phyloP scores from a whole-genome alignment of 2,888 invertebrate species.

The Agriopis marginaria region DNA sequence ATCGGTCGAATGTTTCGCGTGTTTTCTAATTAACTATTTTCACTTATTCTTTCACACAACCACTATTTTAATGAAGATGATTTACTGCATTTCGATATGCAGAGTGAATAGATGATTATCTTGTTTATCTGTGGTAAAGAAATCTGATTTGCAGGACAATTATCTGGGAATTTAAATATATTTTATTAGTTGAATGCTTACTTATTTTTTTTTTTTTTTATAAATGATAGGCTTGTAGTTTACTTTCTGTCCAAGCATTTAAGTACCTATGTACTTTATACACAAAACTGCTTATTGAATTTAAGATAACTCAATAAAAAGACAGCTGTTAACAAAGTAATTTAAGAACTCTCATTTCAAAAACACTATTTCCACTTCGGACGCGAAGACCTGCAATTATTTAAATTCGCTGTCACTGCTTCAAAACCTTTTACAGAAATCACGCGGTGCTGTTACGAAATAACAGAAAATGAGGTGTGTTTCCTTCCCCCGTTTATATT shows the following conservation, averaged over 20 bases:
- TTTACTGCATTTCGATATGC: constrained; percentile 36
- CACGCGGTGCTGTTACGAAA: constrained; percentile 66
- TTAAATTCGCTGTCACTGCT: constrained; percentile 41
- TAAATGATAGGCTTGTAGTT: no score
- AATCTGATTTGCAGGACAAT: constrained; percentile 8
- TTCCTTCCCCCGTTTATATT: constrained; percentile 63
- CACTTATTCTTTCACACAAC: constrained; percentile 43
- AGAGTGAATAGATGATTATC: constrained; percentile 27
- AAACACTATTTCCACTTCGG: constrained; percentile 16
- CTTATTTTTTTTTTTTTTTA: no score
- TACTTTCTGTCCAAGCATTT: no score
- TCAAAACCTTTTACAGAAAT: constrained; percentile 63
- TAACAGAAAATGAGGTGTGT: constrained; percentile 70
- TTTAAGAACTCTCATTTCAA: constrained; percentile 15
- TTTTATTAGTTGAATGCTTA: background rate
- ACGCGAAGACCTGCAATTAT: constrained; percentile 40
- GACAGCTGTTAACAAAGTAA: constrained; percentile 22
- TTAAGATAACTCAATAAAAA: background rate
- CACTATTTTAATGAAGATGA: constrained; percentile 51
- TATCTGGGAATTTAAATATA: background rate
- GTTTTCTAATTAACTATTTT: constrained; percentile 62
- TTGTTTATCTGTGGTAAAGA: constrained; percentile 16
- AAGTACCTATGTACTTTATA: no score
- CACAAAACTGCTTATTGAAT: background rate
- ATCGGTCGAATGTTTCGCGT: constrained; percentile 58